Evolutionary conservation across 2,113 vertebrate species (phyloP).

Genomic region (Rhea americana): DNA sequence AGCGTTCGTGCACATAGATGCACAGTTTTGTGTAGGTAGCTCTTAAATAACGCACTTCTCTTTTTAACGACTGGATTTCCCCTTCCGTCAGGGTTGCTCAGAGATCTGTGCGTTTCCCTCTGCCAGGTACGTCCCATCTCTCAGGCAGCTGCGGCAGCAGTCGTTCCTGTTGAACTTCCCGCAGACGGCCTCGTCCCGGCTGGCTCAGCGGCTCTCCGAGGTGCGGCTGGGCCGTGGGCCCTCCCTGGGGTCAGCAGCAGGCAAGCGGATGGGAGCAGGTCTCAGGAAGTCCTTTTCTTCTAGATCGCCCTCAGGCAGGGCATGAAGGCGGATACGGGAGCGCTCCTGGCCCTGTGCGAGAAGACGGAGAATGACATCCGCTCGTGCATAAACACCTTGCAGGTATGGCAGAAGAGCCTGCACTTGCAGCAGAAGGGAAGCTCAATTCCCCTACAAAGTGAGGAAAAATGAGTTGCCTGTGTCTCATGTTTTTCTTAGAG

Average conservation of each 20-base stretch:
- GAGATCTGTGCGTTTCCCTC: background rate
- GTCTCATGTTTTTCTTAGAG: background rate
- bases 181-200: conserved; percentile 84
- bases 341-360: conserved; percentile 87
- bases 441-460: rapidly evolving
- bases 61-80: background rate
- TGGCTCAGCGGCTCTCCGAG: conserved; percentile 91
- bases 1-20: rapidly evolving
- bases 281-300: background rate
- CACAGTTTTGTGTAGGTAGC: background rate
- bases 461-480: rapidly evolving
- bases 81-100: rapidly evolving
- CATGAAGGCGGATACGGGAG: conserved; percentile 82
- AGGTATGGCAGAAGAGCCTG: conserved; percentile 74
- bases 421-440: no score
- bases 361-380: conserved; percentile 94
- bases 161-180: conserved; percentile 89
- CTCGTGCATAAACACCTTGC: conserved; percentile 92
- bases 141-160: conserved; percentile 89
- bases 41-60: rapidly evolving
- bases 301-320: conserved; percentile 84
- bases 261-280: background rate
- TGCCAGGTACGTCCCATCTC: conserved; percentile 86
- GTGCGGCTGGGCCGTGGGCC: conserved; percentile 28
- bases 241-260: background rate